These are phyloP conservation scores for Forbesichthys papilliferus DNA, from an alignment of 2,113 vertebrate species.

Conservation along the genomic window DNA sequence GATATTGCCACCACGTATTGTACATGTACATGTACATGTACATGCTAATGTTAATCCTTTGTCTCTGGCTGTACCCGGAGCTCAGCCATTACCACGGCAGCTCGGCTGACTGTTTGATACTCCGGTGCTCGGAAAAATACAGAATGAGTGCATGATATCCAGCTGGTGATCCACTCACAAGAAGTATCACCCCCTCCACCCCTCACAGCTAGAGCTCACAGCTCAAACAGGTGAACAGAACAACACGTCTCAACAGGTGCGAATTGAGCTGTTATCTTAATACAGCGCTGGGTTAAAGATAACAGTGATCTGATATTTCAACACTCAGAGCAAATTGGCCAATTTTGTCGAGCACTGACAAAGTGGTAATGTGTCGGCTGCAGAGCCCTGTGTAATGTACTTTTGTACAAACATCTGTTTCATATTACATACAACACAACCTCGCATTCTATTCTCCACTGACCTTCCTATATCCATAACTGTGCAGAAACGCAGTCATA, in stretches of 20 bases:
- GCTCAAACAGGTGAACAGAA: constrained; percentile 31
- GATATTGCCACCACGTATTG: no score
- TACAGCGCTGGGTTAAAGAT: no score
- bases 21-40: no score
- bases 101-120: constrained; percentile 40
- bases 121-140: constrained; percentile 38
- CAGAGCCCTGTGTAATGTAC: no score
- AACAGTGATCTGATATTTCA: no score
- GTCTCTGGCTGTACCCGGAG: constrained; percentile 28
- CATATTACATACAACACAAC: background rate
- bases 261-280: background rate
- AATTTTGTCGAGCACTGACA: no score
- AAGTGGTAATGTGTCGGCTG: no score
- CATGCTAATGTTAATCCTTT: no score
- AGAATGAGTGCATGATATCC: constrained; percentile 46
- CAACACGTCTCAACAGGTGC: background rate
- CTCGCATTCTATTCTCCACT: constrained; percentile 32
- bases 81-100: constrained; percentile 37
- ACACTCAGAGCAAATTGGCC: no score
- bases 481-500: constrained; percentile 27
- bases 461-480: background rate
- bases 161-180: constrained; percentile 36
- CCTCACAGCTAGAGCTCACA: constrained; percentile 21
- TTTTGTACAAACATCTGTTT: background rate
- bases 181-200: background rate